Evolutionary conservation across 2,888 invertebrate species (phyloP), one percentile per base, ranked within the genome.

Genomic region (Pterostichus madidus): DNA sequence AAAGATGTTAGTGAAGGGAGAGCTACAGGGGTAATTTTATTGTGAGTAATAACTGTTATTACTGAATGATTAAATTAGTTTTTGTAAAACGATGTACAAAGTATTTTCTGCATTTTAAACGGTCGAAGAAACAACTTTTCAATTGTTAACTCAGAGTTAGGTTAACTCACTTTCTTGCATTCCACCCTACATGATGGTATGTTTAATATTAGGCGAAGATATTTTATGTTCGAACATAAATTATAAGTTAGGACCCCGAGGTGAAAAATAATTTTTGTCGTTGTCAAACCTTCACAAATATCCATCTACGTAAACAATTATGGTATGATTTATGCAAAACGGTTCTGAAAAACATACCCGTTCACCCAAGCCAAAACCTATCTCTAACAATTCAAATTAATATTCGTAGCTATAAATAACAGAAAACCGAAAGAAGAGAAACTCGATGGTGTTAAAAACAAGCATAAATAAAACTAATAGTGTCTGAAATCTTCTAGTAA

Each of bases 301-400:
- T 71, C 68, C 68, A 71, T 71, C 68, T 44, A 64, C 39, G 68
- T 71, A 71, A 44, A 71, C 68, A 71, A 71, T 71, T 71, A 71
- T 35, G 6, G 1, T 17, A 8, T 71, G 68, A 71, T 71, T 71
- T 71, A 71, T 71, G 68, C 68, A 71, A 39, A 71, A 71, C 13
- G 56, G 56, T 56, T 17, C 13, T 17, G 0, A 56, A 56, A 17
- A 15, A 15, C 15, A 39, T 71, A 71, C 68, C 68, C 15, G 68
- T 39, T 1, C 39, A 39, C 39, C 39, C 39, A 39, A 39, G 39
- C 5, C 39, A 39, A 39, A 39, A 39, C 39, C 7, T 71, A 44
- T 44, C 68, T 7, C 39, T 71, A 71, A 71, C 68, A 71, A 49
- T 35, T 35, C 13, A 31, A 35, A 64, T 71, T 44, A 71, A 44